These are phyloP conservation scores for Sapajus apella DNA, from an alignment of 2,113 vertebrate species.

Conservation along the genomic window DNA sequence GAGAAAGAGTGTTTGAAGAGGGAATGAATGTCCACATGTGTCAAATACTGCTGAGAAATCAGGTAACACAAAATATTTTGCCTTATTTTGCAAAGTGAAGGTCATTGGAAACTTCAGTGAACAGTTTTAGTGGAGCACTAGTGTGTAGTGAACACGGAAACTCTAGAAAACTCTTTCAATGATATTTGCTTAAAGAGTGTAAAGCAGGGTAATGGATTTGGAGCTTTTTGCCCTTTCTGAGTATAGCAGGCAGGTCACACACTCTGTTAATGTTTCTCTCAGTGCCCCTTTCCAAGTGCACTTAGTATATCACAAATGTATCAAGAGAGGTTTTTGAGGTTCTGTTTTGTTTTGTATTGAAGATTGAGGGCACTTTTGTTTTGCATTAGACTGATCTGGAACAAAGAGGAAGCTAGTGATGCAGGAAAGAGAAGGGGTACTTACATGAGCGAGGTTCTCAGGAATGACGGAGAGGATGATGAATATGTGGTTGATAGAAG, in stretches of 20 bases:
- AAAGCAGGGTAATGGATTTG: not conserved
- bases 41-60: not conserved
- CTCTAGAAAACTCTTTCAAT: too few species aligned
- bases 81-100: not conserved
- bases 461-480: not conserved
- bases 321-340: not conserved
- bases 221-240: not conserved
- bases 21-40: not conserved
- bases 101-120: not conserved
- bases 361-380: not conserved
- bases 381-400: not conserved
- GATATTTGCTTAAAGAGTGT: not conserved
- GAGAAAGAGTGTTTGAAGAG: not conserved
- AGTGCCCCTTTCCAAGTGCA: not conserved
- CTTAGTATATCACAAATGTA: fast-evolving
- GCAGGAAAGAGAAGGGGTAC: not conserved
- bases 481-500: not conserved
- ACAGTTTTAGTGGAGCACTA: not conserved
- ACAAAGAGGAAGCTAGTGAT: not conserved
- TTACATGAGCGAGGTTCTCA: not conserved
- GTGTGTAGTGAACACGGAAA: not conserved
- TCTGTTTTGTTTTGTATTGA: not conserved
- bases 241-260: fast-evolving
- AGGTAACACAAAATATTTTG: not conserved
- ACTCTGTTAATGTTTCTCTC: not conserved